A percentile compares a stretch with the other conserved stretches of the same genome.
Conservation (phyloP, 2,113 vertebrate species). For the Bothrops jararaca region DNA sequence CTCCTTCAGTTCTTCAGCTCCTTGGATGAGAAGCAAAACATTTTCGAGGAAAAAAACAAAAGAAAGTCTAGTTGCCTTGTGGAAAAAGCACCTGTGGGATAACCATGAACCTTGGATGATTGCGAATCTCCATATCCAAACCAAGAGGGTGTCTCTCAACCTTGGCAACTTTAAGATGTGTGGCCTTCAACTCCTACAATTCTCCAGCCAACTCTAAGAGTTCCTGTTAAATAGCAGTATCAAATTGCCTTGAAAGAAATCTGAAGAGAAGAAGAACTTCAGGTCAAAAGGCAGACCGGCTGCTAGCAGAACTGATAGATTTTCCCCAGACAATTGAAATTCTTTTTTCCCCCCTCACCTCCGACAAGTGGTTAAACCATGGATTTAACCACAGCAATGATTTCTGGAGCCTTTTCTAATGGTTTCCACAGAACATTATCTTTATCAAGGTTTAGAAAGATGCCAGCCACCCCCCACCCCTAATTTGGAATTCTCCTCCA, state of each 20-base stretch:
- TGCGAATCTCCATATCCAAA: neutral
- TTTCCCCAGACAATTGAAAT: neutral
- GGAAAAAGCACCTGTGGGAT: neutral
- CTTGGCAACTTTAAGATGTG: neutral
- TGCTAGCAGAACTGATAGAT: neutral
- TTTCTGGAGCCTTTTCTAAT: neutral
- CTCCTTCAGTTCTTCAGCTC: neutral
- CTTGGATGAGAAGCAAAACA: neutral
- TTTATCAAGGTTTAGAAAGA: neutral
- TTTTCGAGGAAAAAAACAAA: neutral
- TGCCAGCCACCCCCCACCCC: neutral
- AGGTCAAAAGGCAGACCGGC: neutral
- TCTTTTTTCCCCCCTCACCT: rapidly evolving
- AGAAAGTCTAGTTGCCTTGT: neutral
- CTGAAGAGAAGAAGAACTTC: neutral
- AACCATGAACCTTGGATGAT: neutral
- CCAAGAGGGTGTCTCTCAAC: neutral
- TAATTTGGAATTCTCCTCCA: slow-evolving; percentile 63
- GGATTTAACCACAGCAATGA: neutral
- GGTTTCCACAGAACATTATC: too few relatives aligned
- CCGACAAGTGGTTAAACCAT: neutral
- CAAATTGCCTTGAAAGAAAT: neutral
- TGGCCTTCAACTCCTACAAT: neutral
- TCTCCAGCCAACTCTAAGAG: neutral
- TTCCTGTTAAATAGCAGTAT: neutral